Evolutionary conservation across 2,888 invertebrate genomes (phyloP).

Genomic region (Orthosia incerta): DNA sequence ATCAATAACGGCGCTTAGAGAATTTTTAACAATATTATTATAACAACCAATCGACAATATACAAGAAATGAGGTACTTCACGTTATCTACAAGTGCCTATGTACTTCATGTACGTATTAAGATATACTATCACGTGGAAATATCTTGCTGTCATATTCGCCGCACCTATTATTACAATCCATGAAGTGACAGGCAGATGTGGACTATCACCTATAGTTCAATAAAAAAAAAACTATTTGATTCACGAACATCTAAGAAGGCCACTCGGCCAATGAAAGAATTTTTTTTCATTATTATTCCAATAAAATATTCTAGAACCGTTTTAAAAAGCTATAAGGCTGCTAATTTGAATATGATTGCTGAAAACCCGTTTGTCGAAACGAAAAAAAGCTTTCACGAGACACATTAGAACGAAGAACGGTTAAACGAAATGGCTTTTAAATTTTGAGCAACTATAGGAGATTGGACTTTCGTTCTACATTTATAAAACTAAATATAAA

Average conservation of each 20-base stretch:
- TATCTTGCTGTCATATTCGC: slow-evolving; percentile 31
- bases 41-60: slow-evolving; percentile 26
- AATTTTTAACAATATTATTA: slow-evolving; percentile 18
- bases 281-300: not conserved
- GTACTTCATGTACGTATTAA: slow-evolving; percentile 42
- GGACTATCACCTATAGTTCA: not conserved
- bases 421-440: slow-evolving; percentile 38
- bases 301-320: slow-evolving; percentile 29
- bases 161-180: slow-evolving; percentile 49
- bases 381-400: slow-evolving; percentile 40
- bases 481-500: slow-evolving; percentile 56
- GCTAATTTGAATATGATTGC: slow-evolving; percentile 40
- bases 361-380: slow-evolving; percentile 47
- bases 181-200: slow-evolving; percentile 27
- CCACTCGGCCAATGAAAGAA: not conserved
- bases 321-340: slow-evolving; percentile 40
- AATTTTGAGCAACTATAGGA: slow-evolving; percentile 9
- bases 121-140: slow-evolving; percentile 54
- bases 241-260: slow-evolving; percentile 10
- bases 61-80: slow-evolving; percentile 40
- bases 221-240: slow-evolving; percentile 16
- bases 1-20: slow-evolving; percentile 15
- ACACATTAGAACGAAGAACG: slow-evolving; percentile 41
- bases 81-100: slow-evolving; percentile 44
- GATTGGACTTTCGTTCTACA: slow-evolving; percentile 52